phyloP scores from a whole-genome alignment of 2,888 invertebrate species.

The Tipula lateralis region DNA sequence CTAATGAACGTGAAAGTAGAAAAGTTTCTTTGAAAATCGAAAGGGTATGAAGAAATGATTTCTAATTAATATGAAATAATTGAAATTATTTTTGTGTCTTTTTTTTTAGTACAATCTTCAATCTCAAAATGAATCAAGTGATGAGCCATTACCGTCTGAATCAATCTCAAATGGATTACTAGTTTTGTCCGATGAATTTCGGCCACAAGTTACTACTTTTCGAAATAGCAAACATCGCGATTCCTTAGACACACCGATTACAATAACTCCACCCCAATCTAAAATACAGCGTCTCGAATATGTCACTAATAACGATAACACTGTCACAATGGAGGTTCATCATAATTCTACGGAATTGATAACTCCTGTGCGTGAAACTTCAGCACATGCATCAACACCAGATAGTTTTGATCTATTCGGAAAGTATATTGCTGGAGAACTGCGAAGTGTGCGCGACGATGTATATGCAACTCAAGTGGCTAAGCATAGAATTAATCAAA shows the following conservation, averaged over 20 bases:
- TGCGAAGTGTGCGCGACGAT: neutral
- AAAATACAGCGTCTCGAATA: neutral
- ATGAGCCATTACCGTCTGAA: neutral
- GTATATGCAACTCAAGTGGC: neutral
- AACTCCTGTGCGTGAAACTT: neutral
- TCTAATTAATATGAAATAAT: neutral
- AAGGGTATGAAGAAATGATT: neutral
- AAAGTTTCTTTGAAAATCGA: neutral
- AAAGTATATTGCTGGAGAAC: neutral
- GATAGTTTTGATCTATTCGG: neutral
- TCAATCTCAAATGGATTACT: neutral
- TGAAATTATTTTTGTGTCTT: neutral
- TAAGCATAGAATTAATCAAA: slow-evolving; percentile 26
- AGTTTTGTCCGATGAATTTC: neutral
- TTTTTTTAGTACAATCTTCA: neutral
- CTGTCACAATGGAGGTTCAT: neutral
- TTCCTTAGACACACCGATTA: neutral
- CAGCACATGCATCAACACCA: neutral
- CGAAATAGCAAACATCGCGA: neutral
- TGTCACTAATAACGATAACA: neutral
- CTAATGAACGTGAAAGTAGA: neutral
- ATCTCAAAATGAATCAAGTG: neutral
- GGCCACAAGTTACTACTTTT: neutral
- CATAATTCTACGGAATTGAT: neutral
- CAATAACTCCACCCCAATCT: neutral